Conservation (phyloP, 2,888 invertebrate genomes). For the Cosmorhoe ocellata region DNA sequence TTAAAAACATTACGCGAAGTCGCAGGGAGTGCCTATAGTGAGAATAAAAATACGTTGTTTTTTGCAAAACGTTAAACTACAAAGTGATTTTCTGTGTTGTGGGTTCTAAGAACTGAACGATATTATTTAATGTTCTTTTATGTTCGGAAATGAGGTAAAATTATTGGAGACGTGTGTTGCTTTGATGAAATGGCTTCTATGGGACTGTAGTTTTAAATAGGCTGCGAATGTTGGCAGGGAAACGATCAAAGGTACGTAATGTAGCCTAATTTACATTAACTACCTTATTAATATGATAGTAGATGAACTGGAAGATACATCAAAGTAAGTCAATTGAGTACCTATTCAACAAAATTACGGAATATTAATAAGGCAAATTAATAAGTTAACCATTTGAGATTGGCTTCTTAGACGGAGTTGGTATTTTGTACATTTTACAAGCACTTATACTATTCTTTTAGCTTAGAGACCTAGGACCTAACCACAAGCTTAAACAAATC, state of each 20-base stretch:
- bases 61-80: slow-evolving; percentile 30
- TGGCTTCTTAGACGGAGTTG: too few relatives aligned
- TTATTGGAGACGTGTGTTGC: slow-evolving; percentile 14
- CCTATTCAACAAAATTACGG: too few relatives aligned
- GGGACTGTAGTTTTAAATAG: slow-evolving; percentile 2
- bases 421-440: too few relatives aligned
- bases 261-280: not conserved
- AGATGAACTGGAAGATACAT: too few relatives aligned
- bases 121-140: slow-evolving; percentile 24
- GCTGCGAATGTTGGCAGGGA: not conserved
- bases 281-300: not conserved
- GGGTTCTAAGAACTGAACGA: slow-evolving; percentile 15
- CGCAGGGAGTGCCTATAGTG: too few relatives aligned
- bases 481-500: too few relatives aligned
- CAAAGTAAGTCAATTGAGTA: too few relatives aligned
- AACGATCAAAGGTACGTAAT: not conserved
- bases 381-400: too few relatives aligned
- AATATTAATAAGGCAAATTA: too few relatives aligned
- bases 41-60: slow-evolving; percentile 17
- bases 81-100: slow-evolving; percentile 28
- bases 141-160: slow-evolving; percentile 18
- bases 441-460: too few relatives aligned
- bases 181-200: slow-evolving; percentile 13
- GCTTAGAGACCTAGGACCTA: too few relatives aligned
- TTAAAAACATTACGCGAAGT: too few relatives aligned